Percentiles rank a stretch among this genome's conserved stretches.
phyloP scores from a whole-genome alignment of 1,140 invertebrate genomes.

The Zaprionus capensis region DNA sequence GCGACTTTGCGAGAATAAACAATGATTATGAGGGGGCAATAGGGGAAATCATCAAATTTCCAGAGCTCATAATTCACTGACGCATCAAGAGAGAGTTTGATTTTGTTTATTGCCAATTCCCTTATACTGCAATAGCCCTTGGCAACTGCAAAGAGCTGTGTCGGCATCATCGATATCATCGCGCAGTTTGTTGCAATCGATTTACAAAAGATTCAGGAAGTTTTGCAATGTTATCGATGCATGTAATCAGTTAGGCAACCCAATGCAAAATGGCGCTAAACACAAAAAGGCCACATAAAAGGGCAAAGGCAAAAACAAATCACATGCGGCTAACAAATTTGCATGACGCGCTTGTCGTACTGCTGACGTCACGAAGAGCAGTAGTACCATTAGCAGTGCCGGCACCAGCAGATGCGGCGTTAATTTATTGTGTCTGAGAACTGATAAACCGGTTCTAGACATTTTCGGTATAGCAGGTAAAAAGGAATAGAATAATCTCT shows the following conservation, averaged over 20 bases:
- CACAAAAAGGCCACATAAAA: constrained; percentile 57
- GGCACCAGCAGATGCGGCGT: constrained; percentile 20
- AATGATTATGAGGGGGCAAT: neutral
- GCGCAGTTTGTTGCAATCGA: neutral
- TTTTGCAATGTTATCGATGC: constrained; percentile 14
- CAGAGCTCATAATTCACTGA: constrained; percentile 14
- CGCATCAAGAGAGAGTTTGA: constrained; percentile 7
- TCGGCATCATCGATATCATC: neutral
- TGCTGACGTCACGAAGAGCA: constrained; percentile 60
- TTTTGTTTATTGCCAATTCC: constrained; percentile 23
- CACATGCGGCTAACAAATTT: constrained; percentile 46
- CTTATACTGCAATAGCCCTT: constrained; percentile 10
- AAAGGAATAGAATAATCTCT: constrained; percentile 48
- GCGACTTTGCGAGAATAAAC: constrained; percentile 3
- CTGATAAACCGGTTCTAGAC: neutral
- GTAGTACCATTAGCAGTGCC: neutral
- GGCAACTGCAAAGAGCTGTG: neutral
- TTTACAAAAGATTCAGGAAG: constrained; percentile 19
- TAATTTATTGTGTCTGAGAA: neutral
- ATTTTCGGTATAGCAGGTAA: constrained; percentile 25
- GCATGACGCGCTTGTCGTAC: constrained; percentile 20
- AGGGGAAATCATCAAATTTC: neutral
- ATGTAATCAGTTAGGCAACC: constrained; percentile 27
- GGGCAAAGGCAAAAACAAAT: constrained; percentile 55
- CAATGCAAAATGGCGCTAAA: constrained; percentile 56